Percentiles rank a stretch among this genome's conserved stretches.
These are phyloP conservation scores for Euura lappo DNA, from an alignment of 1,140 invertebrate species.

Conservation along the genomic window DNA sequence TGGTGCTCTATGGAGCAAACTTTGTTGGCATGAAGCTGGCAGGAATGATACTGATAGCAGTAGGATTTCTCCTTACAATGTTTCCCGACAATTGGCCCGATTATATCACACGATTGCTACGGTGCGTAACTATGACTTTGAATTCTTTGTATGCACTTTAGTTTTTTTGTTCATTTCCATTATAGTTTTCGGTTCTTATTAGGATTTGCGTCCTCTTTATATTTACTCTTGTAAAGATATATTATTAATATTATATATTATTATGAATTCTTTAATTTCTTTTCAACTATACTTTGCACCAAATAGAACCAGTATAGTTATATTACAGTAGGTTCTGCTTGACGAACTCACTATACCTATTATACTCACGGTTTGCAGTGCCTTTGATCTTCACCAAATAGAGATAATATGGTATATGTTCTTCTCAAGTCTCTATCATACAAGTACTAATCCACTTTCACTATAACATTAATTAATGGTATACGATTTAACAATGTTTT, in stretches of 20 bases:
- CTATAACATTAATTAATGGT: no score
- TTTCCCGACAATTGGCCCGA: slow-evolving; percentile 96
- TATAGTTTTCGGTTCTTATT: slow-evolving; percentile 13
- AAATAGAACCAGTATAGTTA: slow-evolving; percentile 1
- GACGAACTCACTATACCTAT: slow-evolving; percentile 52
- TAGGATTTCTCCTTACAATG: slow-evolving; percentile 92
- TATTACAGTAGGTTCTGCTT: slow-evolving; percentile 19
- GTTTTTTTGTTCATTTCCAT: slow-evolving; percentile 29
- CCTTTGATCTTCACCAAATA: slow-evolving; percentile 1
- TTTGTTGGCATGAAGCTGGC: slow-evolving; percentile 95
- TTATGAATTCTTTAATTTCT: slow-evolving; percentile 26
- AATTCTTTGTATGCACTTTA: slow-evolving; percentile 46
- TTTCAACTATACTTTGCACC: slow-evolving; percentile 21
- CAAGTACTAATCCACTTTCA: no score
- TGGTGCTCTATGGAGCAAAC: slow-evolving; percentile 80
- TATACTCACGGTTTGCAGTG: slow-evolving; percentile 13
- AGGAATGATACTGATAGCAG: slow-evolving; percentile 87
- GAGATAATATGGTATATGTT: slow-evolving; percentile 36
- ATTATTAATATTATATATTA: background rate
- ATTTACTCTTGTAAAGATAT: slow-evolving; percentile 40
- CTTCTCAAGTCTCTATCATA: slow-evolving; percentile 52
- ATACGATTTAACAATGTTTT: background rate
- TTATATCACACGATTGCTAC: slow-evolving; percentile 86
- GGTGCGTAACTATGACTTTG: slow-evolving; percentile 65
- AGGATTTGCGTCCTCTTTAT: slow-evolving; percentile 47